These are phyloP conservation scores for Sinocyclocheilus anshuiensis DNA, from an alignment of 2,113 vertebrate genomes.

Conservation along the genomic window DNA sequence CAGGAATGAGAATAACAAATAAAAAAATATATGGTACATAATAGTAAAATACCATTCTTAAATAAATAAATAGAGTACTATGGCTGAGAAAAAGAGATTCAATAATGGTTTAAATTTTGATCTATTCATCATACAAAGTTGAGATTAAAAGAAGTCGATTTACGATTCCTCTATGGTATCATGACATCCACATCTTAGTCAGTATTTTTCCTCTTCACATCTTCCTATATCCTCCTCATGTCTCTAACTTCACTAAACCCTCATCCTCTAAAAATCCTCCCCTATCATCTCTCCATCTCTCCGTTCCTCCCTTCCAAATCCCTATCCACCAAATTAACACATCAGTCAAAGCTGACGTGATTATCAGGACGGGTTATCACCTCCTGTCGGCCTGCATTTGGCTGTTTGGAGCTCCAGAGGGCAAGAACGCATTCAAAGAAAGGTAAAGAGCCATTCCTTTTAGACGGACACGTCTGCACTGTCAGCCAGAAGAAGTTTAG, in stretches of 20 bases:
- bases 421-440: background rate
- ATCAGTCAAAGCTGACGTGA: conserved; percentile 13
- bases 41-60: no score
- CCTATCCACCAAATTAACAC: background rate
- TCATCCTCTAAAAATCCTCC: conserved; percentile 5
- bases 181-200: background rate
- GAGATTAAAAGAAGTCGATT: background rate
- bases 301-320: background rate
- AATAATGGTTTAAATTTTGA: background rate
- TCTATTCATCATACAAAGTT: background rate
- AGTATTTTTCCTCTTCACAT: background rate
- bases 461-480: background rate
- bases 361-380: background rate
- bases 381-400: background rate
- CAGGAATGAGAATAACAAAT: no score
- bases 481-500: background rate
- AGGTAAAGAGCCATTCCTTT: background rate
- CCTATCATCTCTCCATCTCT: background rate
- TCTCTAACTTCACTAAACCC: background rate
- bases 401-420: background rate
- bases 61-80: background rate
- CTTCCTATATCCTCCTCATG: background rate
- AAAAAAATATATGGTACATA: no score
- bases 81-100: background rate
- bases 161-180: background rate